These are phyloP conservation scores for Epinephelus lanceolatus DNA, from an alignment of 2,113 vertebrate genomes.

Conservation along the genomic window DNA sequence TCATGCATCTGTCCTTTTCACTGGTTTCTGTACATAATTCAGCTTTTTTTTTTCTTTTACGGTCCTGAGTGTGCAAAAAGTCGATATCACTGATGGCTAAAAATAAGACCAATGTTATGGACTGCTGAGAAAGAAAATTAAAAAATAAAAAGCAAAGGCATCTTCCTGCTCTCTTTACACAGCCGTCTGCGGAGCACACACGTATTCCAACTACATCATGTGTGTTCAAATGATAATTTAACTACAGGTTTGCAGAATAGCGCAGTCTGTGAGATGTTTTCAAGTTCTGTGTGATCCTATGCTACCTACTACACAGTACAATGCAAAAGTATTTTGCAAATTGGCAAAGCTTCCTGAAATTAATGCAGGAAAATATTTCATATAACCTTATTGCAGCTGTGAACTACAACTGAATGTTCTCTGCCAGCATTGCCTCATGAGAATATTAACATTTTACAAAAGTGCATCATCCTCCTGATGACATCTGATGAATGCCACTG, in stretches of 20 bases:
- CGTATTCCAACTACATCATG: neutral
- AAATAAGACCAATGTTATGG: slow-evolving; percentile 52
- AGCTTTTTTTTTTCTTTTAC: slow-evolving; percentile 26
- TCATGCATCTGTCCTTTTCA: slow-evolving; percentile 36
- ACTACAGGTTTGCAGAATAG: slow-evolving; percentile 9
- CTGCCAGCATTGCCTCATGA: neutral
- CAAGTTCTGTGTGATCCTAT: slow-evolving; percentile 33
- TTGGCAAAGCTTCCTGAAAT: slow-evolving; percentile 61
- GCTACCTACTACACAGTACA: slow-evolving; percentile 13
- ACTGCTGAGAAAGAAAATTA: slow-evolving; percentile 52
- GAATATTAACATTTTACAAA: slow-evolving; percentile 39
- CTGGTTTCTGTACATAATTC: slow-evolving; percentile 58
- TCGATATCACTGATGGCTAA: slow-evolving; percentile 47
- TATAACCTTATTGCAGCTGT: slow-evolving; percentile 15
- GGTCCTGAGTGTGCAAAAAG: slow-evolving; percentile 67
- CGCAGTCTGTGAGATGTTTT: slow-evolving; percentile 50
- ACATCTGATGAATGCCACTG: slow-evolving; percentile 22
- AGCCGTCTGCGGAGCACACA: slow-evolving; percentile 21
- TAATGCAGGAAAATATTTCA: slow-evolving; percentile 39
- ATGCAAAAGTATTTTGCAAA: slow-evolving; percentile 49
- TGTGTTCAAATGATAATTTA: slow-evolving; percentile 12
- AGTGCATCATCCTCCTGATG: slow-evolving; percentile 49
- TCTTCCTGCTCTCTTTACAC: slow-evolving; percentile 46
- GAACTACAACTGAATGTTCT: slow-evolving; percentile 15
- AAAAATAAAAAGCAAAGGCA: slow-evolving; percentile 31